These are phyloP conservation scores for Bambusicola thoracicus DNA, from an alignment of 2,113 vertebrate genomes.

Conservation along the genomic window DNA sequence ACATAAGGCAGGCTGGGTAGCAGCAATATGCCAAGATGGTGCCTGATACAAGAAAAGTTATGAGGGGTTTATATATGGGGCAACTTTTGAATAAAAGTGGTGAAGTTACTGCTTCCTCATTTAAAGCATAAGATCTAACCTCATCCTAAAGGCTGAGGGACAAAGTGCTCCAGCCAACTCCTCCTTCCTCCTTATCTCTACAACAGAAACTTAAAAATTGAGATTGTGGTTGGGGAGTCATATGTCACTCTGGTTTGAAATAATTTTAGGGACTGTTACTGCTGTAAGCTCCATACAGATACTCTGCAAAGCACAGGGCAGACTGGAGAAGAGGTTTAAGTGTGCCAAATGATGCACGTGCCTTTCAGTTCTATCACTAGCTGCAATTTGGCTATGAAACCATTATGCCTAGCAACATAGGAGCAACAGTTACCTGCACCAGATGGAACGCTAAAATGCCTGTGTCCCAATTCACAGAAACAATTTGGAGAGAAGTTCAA, in stretches of 20 bases:
- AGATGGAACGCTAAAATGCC: not conserved
- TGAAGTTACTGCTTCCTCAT: not conserved
- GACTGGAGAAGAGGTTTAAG: not conserved
- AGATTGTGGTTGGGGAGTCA: not conserved
- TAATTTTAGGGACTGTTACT: not conserved
- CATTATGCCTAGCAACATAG: not conserved
- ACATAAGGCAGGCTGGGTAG: not conserved
- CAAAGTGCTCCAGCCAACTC: not conserved
- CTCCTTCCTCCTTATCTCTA: not conserved
- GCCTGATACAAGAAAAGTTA: not conserved
- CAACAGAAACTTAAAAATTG: not conserved
- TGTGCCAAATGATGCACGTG: not conserved
- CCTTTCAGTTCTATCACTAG: not conserved
- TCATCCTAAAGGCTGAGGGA: not conserved
- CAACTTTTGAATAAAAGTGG: not conserved
- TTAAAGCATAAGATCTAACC: not conserved
- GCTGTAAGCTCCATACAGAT: not conserved
- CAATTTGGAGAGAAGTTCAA: not conserved
- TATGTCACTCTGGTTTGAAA: not conserved
- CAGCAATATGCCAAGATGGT: not conserved
- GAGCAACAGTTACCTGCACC: not conserved
- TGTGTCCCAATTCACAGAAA: not conserved
- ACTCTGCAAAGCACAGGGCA: not conserved
- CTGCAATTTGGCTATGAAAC: not conserved
- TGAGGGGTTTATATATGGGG: not conserved